Evolutionary conservation across 2,113 vertebrate species (phyloP).

Genomic region (Elanus axillaris): DNA sequence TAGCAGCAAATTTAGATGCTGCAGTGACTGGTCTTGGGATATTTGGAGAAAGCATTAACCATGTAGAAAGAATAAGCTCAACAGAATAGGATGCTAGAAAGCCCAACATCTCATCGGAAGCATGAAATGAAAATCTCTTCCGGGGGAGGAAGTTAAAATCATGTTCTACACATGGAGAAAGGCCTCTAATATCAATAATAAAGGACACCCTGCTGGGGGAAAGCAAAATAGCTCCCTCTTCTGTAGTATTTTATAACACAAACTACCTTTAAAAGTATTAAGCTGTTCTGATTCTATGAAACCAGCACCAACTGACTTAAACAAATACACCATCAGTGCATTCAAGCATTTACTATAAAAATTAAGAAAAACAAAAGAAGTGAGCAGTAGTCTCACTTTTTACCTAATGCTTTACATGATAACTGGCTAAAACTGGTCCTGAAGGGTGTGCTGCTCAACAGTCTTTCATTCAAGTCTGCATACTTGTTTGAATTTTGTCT

Average conservation of each 20-base stretch:
- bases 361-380: background rate
- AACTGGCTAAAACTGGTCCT: background rate
- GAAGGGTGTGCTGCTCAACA: slow-evolving; percentile 71
- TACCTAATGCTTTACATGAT: background rate
- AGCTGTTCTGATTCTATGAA: background rate
- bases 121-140: background rate
- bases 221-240: slow-evolving; percentile 32
- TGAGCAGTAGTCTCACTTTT: background rate
- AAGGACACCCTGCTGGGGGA: background rate
- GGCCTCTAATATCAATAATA: background rate
- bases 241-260: background rate
- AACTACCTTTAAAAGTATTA: background rate
- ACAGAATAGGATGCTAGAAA: background rate
- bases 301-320: background rate
- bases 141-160: background rate
- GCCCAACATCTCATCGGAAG: background rate
- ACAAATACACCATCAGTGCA: background rate
- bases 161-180: background rate
- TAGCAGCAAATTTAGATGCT: background rate
- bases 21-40: background rate
- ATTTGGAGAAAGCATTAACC: background rate
- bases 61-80: background rate
- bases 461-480: slow-evolving; percentile 64
- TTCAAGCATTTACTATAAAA: background rate
- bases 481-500: slow-evolving; percentile 74